Evolutionary conservation across 2,113 vertebrate genomes (phyloP).

Genomic region (Dasyornis broadbenti): DNA sequence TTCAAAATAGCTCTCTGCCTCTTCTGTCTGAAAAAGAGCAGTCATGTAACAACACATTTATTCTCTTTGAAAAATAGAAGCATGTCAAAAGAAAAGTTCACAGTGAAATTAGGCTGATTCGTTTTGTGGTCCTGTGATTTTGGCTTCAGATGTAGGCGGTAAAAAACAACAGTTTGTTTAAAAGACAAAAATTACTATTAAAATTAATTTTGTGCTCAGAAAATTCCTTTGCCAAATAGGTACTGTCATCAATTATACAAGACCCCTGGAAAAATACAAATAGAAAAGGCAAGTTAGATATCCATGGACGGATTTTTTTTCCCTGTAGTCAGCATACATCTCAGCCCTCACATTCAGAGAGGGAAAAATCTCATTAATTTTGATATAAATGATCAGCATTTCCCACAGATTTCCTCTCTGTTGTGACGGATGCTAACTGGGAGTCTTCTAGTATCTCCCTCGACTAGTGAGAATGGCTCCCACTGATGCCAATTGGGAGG

Average conservation of each 20-base stretch:
- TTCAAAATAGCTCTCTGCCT: slow-evolving; percentile 76
- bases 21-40: slow-evolving; percentile 72
- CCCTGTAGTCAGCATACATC: slow-evolving; percentile 49
- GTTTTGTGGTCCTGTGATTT: slow-evolving; percentile 69
- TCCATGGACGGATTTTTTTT: slow-evolving; percentile 13
- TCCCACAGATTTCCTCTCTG: slow-evolving; percentile 41
- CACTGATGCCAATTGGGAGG: not conserved
- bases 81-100: slow-evolving; percentile 76
- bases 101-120: slow-evolving; percentile 73
- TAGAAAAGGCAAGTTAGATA: slow-evolving; percentile 28
- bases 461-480: not conserved
- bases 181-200: slow-evolving; percentile 62
- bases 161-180: slow-evolving; percentile 61
- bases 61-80: slow-evolving; percentile 77
- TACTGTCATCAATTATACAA: slow-evolving; percentile 62
- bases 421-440: slow-evolving; percentile 14
- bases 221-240: slow-evolving; percentile 51
- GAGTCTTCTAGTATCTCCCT: not conserved
- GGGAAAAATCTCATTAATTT: slow-evolving; percentile 66
- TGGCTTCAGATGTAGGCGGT: slow-evolving; percentile 30
- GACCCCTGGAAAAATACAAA: slow-evolving; percentile 6
- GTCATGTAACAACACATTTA: slow-evolving; percentile 71
- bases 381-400: slow-evolving; percentile 53
- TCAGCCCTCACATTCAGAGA: slow-evolving; percentile 11
- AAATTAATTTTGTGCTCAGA: slow-evolving; percentile 61